These are phyloP conservation scores for Drosophila serrata DNA, from an alignment of 1,140 invertebrate species.

Conservation along the genomic window DNA sequence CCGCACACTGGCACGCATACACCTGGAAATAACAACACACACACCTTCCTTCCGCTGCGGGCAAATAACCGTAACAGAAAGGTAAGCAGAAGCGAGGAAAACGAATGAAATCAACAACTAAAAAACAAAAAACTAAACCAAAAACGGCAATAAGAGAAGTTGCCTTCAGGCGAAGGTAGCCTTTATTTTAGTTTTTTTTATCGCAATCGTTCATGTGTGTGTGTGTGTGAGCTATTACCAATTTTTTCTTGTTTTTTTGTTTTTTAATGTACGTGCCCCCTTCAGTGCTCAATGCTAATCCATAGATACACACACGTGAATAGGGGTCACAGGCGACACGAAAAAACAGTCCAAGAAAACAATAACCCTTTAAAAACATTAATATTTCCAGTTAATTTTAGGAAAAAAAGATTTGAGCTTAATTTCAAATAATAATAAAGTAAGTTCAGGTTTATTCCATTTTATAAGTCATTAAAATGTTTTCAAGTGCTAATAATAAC, in stretches of 20 bases:
- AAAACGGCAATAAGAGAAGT: conserved; percentile 38
- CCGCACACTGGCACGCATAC: conserved; percentile 45
- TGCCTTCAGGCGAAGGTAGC: conserved; percentile 50
- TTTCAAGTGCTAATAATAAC: not conserved
- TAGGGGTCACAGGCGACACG: conserved; percentile 34
- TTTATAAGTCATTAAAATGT: not conserved
- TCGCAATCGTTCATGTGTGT: conserved; percentile 16
- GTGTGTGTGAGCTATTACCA: conserved; percentile 23
- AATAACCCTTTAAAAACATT: not conserved
- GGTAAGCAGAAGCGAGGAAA: conserved; percentile 21
- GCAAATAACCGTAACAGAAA: conserved; percentile 59
- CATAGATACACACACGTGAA: conserved; percentile 4
- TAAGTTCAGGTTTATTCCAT: not conserved
- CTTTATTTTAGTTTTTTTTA: conserved; percentile 35
- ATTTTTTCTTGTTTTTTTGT: conserved; percentile 11
- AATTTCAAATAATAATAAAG: not conserved
- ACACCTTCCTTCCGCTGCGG: conserved; percentile 75
- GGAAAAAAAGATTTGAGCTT: not conserved
- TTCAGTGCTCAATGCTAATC: conserved; percentile 23
- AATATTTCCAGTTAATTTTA: not conserved
- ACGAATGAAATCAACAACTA: conserved; percentile 16
- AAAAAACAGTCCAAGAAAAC: not conserved
- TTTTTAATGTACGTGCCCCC: conserved; percentile 28
- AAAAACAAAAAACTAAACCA: conserved; percentile 30
- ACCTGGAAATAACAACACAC: conserved; percentile 53